phyloP scores from a whole-genome alignment of 2,797 vertebrate genomes.

The Oreochromis grahami region DNA sequence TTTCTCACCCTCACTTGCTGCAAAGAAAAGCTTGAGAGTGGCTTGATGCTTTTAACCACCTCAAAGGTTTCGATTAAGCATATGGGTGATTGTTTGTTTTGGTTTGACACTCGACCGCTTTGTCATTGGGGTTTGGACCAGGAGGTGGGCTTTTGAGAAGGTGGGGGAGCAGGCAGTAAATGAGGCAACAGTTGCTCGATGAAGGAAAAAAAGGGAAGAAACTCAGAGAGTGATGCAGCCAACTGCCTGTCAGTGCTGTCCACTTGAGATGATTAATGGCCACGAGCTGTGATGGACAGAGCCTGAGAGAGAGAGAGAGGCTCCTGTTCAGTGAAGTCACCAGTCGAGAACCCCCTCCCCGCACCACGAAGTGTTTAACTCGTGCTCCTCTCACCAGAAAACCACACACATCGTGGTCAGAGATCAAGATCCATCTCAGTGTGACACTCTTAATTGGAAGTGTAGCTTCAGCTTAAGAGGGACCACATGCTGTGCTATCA shows the following conservation, averaged over 20 bases:
- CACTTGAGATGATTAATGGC: constrained; percentile 77
- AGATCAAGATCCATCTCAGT: constrained; percentile 11
- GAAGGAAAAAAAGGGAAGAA: constrained; percentile 14
- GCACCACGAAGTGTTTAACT: constrained; percentile 31
- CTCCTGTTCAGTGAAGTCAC: constrained; percentile 56
- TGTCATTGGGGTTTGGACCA: constrained; percentile 12
- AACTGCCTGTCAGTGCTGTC: constrained; percentile 70
- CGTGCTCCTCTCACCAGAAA: constrained; percentile 9
- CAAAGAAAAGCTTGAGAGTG: constrained; percentile 17
- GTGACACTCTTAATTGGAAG: constrained; percentile 37
- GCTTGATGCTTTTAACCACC: constrained; percentile 47
- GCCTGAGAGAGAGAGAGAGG: constrained; percentile 47
- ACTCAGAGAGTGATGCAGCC: constrained; percentile 64
- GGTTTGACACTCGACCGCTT: constrained; percentile 45
- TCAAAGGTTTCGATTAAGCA: constrained; percentile 65
- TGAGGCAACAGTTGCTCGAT: constrained; percentile 23
- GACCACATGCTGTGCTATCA: constrained; percentile 48
- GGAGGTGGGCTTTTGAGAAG: background rate
- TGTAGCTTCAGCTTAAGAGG: constrained; percentile 42
- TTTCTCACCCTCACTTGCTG: constrained; percentile 13
- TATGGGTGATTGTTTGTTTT: constrained; percentile 65
- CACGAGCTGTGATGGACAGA: constrained; percentile 69
- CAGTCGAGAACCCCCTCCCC: background rate
- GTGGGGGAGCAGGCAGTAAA: background rate
- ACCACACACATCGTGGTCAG: constrained; percentile 34